These are phyloP conservation scores for Drosophila stalkeri DNA, from an alignment of 2,888 invertebrate genomes.

Conservation along the genomic window DNA sequence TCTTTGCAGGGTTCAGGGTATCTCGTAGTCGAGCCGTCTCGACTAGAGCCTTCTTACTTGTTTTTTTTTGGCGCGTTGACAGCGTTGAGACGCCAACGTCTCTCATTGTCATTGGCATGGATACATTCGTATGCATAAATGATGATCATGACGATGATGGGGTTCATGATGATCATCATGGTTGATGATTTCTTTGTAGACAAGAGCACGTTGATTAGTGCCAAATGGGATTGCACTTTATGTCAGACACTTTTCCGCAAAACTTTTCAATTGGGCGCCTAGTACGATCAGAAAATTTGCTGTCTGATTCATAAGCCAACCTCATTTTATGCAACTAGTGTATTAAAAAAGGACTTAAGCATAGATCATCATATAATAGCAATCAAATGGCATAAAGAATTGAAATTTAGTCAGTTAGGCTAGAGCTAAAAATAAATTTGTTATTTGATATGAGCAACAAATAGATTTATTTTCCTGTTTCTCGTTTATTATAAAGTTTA, in stretches of 20 bases:
- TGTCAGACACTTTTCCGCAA: slow-evolving; percentile 45
- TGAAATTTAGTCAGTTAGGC: slow-evolving; percentile 1
- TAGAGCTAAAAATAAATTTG: slow-evolving; percentile 8
- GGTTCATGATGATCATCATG: slow-evolving; percentile 14
- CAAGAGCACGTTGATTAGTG: slow-evolving; percentile 57
- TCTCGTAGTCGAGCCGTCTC: too few species aligned
- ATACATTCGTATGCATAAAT: slow-evolving; percentile 42
- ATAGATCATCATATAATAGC: slow-evolving; percentile 13
- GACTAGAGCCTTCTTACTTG: too few species aligned
- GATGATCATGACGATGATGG: slow-evolving; percentile 2
- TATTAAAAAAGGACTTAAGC: slow-evolving; percentile 33
- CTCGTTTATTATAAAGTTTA: not conserved
- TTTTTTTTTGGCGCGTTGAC: slow-evolving; percentile 33
- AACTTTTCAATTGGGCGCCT: slow-evolving; percentile 52
- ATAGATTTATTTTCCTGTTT: slow-evolving; percentile 1
- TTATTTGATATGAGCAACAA: slow-evolving; percentile 6
- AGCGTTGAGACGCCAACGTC: slow-evolving; percentile 52
- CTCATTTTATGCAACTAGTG: slow-evolving; percentile 25
- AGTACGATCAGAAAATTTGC: slow-evolving; percentile 27
- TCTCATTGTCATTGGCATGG: slow-evolving; percentile 66
- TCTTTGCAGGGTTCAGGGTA: too few species aligned
- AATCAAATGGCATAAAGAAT: slow-evolving; percentile 15
- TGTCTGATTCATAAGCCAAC: slow-evolving; percentile 40
- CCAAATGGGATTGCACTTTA: slow-evolving; percentile 56
- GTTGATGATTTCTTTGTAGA: slow-evolving; percentile 55